phyloP scores from a whole-genome alignment of 2,888 invertebrate species.

The Amblyteles armatorius region DNA sequence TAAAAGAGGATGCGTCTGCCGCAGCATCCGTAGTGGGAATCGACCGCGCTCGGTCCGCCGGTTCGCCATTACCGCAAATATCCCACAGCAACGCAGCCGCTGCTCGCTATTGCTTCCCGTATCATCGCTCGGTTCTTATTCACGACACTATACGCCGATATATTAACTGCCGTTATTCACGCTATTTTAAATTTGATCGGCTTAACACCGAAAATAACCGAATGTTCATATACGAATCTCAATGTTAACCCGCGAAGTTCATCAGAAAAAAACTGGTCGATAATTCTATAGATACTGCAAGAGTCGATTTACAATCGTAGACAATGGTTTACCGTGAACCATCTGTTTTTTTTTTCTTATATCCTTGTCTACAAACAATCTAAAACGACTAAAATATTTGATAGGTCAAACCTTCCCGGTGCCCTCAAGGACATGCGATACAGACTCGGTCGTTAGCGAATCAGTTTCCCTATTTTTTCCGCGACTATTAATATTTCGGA shows the following conservation, averaged over 20 bases:
- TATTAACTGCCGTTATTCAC: background rate
- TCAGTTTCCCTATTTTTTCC: no score
- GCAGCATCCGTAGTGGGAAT: slow-evolving; percentile 32
- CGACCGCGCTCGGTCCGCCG: slow-evolving; percentile 53
- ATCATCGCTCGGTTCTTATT: background rate
- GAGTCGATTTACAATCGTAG: no score
- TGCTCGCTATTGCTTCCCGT: background rate
- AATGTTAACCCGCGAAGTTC: background rate
- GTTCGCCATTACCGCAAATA: slow-evolving; percentile 53
- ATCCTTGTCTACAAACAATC: no score
- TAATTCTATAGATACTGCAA: background rate
- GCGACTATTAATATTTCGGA: no score
- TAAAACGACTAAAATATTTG: no score
- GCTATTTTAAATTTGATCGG: background rate
- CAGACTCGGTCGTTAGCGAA: no score
- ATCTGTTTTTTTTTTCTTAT: no score
- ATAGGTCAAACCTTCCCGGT: no score
- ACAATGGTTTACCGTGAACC: background rate
- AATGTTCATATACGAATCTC: background rate
- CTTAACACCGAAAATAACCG: background rate
- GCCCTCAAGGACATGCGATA: no score
- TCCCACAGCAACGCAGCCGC: background rate
- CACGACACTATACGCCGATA: background rate
- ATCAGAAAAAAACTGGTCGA: background rate
- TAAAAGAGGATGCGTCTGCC: slow-evolving; percentile 22